phyloP scores from a whole-genome alignment of 1,140 invertebrate genomes.

The Hypsibius dujardini region DNA sequence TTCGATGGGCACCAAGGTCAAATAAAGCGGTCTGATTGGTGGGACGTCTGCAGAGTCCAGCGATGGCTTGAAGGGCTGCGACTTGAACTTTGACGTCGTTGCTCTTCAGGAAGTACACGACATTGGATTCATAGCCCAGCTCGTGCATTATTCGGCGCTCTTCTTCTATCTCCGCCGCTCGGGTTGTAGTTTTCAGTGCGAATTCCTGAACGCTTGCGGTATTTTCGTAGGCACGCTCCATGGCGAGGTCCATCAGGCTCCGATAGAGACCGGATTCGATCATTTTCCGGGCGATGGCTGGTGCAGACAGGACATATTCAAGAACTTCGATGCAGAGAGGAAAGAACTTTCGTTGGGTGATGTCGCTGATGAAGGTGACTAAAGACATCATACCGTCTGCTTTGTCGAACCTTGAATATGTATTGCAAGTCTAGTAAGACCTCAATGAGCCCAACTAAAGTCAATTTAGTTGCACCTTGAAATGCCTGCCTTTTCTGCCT shows the following conservation, averaged over 20 bases:
- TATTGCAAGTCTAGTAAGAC: not conserved
- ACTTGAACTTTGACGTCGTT: not conserved
- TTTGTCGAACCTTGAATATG: not conserved
- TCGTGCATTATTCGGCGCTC: not conserved
- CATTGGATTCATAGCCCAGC: not conserved
- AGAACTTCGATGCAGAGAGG: slow-evolving; percentile 9
- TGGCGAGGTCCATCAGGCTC: not conserved
- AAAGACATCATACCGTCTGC: not conserved
- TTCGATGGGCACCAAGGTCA: not conserved
- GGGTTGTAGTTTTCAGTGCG: not conserved
- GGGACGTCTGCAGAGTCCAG: not conserved
- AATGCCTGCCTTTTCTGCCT: no score
- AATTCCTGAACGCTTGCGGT: not conserved
- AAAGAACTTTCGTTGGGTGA: not conserved
- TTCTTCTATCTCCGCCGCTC: not conserved
- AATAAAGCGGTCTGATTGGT: not conserved
- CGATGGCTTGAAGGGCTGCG: not conserved
- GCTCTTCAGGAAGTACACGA: slow-evolving; percentile 1
- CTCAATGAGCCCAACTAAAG: no score
- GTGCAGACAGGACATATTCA: not conserved
- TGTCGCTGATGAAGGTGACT: not conserved
- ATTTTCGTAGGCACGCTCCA: not conserved
- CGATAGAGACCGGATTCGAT: not conserved
- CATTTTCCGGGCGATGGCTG: not conserved
- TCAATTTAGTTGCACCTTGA: no score